These are phyloP conservation scores for Hoplodrina ambigua DNA, from an alignment of 2,888 invertebrate species.

Conservation along the genomic window DNA sequence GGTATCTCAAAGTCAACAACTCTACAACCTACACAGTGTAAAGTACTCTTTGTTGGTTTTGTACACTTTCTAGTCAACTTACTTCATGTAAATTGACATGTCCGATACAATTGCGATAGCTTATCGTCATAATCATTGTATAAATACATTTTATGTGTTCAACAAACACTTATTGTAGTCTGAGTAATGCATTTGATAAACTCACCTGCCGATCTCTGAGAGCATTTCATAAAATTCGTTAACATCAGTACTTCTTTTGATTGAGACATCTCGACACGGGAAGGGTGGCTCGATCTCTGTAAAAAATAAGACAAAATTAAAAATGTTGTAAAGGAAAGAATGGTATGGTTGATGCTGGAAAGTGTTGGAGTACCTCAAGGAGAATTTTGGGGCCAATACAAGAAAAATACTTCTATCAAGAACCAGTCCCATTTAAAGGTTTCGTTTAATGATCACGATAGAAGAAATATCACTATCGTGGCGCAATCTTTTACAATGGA, in stretches of 20 bases:
- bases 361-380: neutral
- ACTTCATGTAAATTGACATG: constrained; percentile 42
- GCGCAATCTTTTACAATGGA: no score
- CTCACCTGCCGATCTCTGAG: constrained; percentile 98
- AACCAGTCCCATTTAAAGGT: neutral
- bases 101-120: constrained; percentile 46
- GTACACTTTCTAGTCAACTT: constrained; percentile 44
- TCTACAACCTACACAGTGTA: constrained; percentile 15
- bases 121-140: constrained; percentile 53
- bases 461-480: no score
- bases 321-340: neutral
- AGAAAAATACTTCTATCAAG: neutral
- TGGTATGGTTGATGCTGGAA: neutral
- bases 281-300: constrained; percentile 97
- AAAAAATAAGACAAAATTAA: constrained; percentile 68
- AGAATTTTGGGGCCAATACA: neutral
- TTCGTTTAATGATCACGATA: no score
- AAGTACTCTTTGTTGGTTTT: constrained; percentile 28
- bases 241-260: constrained; percentile 96
- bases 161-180: constrained; percentile 24
- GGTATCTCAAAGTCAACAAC: constrained; percentile 31
- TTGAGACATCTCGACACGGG: constrained; percentile 95
- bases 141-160: constrained; percentile 36
- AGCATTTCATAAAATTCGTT: constrained; percentile 96
- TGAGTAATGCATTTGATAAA: constrained; percentile 32